Base-by-base conservation (phyloP, 1,140 invertebrate species). In the Lepidostoma basale region DNA sequence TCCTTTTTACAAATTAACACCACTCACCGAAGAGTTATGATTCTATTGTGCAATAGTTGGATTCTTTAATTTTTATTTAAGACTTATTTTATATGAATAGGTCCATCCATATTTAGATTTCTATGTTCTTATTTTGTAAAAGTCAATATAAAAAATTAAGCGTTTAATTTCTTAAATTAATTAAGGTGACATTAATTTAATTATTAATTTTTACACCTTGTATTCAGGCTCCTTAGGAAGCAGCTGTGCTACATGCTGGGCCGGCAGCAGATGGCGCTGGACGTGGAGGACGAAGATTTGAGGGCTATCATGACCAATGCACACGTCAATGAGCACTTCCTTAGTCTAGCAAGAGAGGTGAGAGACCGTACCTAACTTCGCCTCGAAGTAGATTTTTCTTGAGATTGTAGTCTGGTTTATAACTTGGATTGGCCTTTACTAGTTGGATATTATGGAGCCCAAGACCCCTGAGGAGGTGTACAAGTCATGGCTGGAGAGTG, bases 381-480 rank as follows among this genome's bases (percentile, higher is more conserved):
- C 0, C 6, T 45, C 3, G 12, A 18, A 18, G 12, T 12, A 12
- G 10, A 3, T 26, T 2, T 26, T 10, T 28, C 4, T 28, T 54
- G 14, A 8, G n/a, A n/a, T 1, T 54, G 22, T 54, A 16, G 10
- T 2, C 2, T 45, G 20, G 44, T 45, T 3, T 36, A 36, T 16
- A 28, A 2, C 47, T 16, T 4, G 10, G 14, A 33, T 33, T 36
- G 8, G n/a, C 16, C 67, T 28, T 74, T 82, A 33, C n/a, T 75
- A 92, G 87, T 87, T 99, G 76, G 98, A 99, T 78, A 99, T 99
- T 73, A 97, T 99, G 92, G 97, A 99, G 78, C 95, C 98, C 0
- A 99, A 99, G 84, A 97, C 96, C 5, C 98, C 98, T 0, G 98
- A 99, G 80, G 98, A 99, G 81, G 97, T 99, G 9, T 99, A 99